Percentiles rank a stretch among this genome's conserved stretches.
phyloP scores from a whole-genome alignment of 2,888 invertebrate species.

The Macrosiphum euphorbiae region DNA sequence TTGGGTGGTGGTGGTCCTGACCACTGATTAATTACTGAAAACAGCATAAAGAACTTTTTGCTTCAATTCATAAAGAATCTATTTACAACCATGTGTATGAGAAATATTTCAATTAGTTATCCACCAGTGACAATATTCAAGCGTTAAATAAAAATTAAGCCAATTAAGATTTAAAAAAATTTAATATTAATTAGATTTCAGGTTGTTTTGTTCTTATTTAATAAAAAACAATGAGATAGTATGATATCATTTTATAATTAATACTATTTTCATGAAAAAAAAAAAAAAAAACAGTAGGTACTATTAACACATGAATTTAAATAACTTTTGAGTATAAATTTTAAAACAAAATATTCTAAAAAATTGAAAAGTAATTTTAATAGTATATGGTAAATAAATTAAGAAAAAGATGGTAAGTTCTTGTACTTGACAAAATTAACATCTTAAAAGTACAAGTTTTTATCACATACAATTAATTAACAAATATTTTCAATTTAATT shows the following conservation, averaged over 20 bases:
- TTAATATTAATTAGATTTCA: neutral
- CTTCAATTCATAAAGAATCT: constrained; percentile 49
- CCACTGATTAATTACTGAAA: constrained; percentile 76
- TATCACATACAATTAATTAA: neutral
- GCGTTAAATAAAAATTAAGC: constrained; percentile 15
- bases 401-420: neutral
- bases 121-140: constrained; percentile 9
- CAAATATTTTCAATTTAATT: neutral
- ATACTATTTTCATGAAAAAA: neutral
- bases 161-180: constrained; percentile 16
- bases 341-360: neutral
- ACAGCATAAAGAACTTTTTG: constrained; percentile 65
- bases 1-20: constrained; percentile 73
- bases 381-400: neutral
- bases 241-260: neutral
- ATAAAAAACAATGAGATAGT: neutral
- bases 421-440: neutral
- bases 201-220: neutral
- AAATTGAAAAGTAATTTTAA: neutral
- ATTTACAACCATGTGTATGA: constrained; percentile 54
- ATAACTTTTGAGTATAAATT: neutral
- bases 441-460: neutral
- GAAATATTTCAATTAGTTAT: constrained; percentile 48
- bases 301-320: neutral
- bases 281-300: no score